Base-by-base conservation (phyloP, 2,888 invertebrate genomes). In the Leucophora obtusa region DNA sequence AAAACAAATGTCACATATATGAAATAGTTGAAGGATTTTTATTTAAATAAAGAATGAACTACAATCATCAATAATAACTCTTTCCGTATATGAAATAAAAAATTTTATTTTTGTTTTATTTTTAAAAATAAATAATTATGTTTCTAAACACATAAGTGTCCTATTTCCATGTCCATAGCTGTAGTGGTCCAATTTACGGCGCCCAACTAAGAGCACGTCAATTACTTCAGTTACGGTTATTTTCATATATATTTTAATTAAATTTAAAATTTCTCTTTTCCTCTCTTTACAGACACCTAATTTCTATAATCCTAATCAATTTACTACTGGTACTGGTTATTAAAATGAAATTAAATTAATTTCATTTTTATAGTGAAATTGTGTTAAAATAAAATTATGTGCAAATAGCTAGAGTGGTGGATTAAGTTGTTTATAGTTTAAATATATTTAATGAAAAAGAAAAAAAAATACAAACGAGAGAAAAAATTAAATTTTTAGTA, bases 251-350 rank as follows among this genome's bases (percentile, higher is more conserved):
- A 68, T 50, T n/a, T 15, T 10, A 14, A 3, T 18, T 35, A 38
- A 38, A 14, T 38, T 38, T 38, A 1, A 47, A 28, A 47, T 50
- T 38, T 47, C 63, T 11, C 51, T 14, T 58, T 60, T 47, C 15
- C 51, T 59, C 50, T 24, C 33, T 21, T 82, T 84, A 0, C 80
- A 84, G 84, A 77, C 80, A 66, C 84, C 83, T 75, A 83, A 84
- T 74, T 84, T 84, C 73, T 84, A 84, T 72, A 84, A 84, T 83
- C 84, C 84, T 53, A 83, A 83, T 79, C 83, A 84, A 82, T 84
- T 82, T 73, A 72, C 79, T 33, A 66, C 77, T n/a, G 82, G 78
- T 62, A 58, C 79, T 50, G 79, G 80, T 58, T 81, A 81, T 66
- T 81, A 68, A 77, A 69, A 69, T 65, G 53, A 79, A 69, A 79